These are phyloP conservation scores for Philaenus spumarius DNA, from an alignment of 1,140 invertebrate genomes.

Conservation along the genomic window DNA sequence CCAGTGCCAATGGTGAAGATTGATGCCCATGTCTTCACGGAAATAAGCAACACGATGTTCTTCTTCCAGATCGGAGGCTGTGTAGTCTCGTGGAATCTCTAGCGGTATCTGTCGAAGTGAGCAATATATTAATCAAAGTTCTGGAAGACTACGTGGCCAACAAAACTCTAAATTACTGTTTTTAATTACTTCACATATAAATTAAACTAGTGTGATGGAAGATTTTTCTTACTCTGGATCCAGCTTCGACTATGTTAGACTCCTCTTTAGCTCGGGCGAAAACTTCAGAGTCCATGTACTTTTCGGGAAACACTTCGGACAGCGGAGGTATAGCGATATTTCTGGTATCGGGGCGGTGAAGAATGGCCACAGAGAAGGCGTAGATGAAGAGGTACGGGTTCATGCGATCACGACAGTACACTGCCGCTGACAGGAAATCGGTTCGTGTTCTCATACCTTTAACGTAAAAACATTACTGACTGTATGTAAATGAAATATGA, in stretches of 20 bases:
- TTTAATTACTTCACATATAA: no score
- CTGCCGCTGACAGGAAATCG: conserved; percentile 59
- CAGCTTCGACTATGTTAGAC: conserved; percentile 53
- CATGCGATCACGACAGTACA: conserved; percentile 63
- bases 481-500: background rate
- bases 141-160: background rate
- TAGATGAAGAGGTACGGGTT: conserved; percentile 76
- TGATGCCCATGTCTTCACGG: no score
- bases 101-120: conserved; percentile 46
- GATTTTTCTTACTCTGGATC: conserved; percentile 51
- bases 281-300: conserved; percentile 65
- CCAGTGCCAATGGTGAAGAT: conserved; percentile 78
- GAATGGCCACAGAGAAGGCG: conserved; percentile 61
- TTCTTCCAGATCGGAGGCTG: conserved; percentile 60
- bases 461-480: conserved; percentile 20
- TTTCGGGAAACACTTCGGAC: conserved; percentile 66
- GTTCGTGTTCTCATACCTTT: conserved; percentile 62
- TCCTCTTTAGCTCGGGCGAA: conserved; percentile 60
- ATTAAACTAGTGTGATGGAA: no score
- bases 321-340: conserved; percentile 61
- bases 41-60: conserved; percentile 68
- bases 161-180: background rate
- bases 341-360: conserved; percentile 68
- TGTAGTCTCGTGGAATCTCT: conserved; percentile 62
- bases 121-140: background rate